These are phyloP conservation scores for Isoperla grammatica DNA, from an alignment of 2,888 invertebrate genomes.

Conservation along the genomic window DNA sequence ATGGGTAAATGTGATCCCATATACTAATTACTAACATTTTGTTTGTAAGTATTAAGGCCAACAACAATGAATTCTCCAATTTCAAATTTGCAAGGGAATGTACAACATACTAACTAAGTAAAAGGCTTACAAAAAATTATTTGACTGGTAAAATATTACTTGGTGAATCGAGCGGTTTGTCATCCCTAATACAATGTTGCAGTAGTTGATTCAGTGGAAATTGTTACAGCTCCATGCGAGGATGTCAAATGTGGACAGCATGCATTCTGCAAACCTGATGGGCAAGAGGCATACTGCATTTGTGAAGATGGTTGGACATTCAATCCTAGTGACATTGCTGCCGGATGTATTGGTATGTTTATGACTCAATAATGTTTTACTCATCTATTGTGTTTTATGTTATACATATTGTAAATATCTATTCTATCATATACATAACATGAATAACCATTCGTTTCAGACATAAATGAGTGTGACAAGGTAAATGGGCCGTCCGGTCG, in stretches of 20 bases:
- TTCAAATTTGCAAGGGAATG: too few species aligned
- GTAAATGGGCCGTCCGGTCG: slow-evolving; percentile 70
- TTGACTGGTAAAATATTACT: too few species aligned
- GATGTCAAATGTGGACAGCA: slow-evolving; percentile 85
- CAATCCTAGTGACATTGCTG: slow-evolving; percentile 80
- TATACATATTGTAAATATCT: not conserved
- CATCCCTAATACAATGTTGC: not conserved
- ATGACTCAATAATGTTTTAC: not conserved
- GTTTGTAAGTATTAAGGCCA: too few species aligned
- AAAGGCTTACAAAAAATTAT: too few species aligned
- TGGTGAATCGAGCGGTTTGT: too few species aligned
- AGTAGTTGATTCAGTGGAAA: not conserved
- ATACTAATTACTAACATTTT: too few species aligned
- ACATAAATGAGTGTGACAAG: slow-evolving; percentile 85
- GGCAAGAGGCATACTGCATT: slow-evolving; percentile 83
- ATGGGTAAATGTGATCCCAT: too few species aligned
- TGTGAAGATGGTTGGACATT: slow-evolving; percentile 93
- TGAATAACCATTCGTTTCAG: slow-evolving; percentile 43
- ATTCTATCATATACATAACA: not conserved
- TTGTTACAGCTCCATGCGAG: slow-evolving; percentile 71
- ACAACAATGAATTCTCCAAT: too few species aligned
- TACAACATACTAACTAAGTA: too few species aligned
- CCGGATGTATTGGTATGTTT: slow-evolving; percentile 69
- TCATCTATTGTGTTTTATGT: too few species aligned
- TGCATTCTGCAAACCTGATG: slow-evolving; percentile 83